phyloP scores from a whole-genome alignment of 2,888 invertebrate species.

The Plagodis pulveraria region DNA sequence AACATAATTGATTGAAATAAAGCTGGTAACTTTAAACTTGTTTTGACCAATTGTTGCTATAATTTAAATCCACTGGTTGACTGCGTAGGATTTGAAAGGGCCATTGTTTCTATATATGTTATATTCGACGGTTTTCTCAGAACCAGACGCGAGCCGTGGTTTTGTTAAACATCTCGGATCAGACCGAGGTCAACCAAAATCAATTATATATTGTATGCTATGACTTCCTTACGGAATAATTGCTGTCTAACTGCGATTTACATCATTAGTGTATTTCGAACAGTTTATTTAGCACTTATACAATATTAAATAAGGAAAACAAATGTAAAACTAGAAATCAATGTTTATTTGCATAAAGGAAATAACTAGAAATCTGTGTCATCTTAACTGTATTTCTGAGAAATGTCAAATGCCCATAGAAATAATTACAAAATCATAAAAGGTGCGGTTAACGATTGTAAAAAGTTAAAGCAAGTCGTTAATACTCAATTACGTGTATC shows the following conservation, averaged over 20 bases:
- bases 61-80: constrained; percentile 44
- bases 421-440: constrained; percentile 31
- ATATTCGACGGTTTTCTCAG: constrained; percentile 25
- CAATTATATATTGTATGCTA: no score
- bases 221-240: no score
- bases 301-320: not conserved
- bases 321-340: not conserved
- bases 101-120: constrained; percentile 58
- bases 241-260: no score
- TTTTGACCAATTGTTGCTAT: constrained; percentile 51
- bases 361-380: not conserved
- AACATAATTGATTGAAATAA: constrained; percentile 30
- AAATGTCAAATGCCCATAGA: constrained; percentile 17
- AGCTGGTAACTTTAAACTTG: constrained; percentile 51
- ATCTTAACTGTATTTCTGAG: not conserved
- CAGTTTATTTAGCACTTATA: no score
- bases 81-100: constrained; percentile 46
- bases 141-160: constrained; percentile 1
- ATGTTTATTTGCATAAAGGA: not conserved
- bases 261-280: no score
- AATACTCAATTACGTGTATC: constrained; percentile 36
- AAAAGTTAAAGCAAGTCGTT: constrained; percentile 39
- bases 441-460: constrained; percentile 32
- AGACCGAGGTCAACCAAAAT: constrained; percentile 13
- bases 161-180: constrained; percentile 7